Percentiles rank a stretch among this genome's conserved stretches.
Evolutionary conservation across 2,797 vertebrate genomes (phyloP).

Genomic region (Hippocampus kuda): DNA sequence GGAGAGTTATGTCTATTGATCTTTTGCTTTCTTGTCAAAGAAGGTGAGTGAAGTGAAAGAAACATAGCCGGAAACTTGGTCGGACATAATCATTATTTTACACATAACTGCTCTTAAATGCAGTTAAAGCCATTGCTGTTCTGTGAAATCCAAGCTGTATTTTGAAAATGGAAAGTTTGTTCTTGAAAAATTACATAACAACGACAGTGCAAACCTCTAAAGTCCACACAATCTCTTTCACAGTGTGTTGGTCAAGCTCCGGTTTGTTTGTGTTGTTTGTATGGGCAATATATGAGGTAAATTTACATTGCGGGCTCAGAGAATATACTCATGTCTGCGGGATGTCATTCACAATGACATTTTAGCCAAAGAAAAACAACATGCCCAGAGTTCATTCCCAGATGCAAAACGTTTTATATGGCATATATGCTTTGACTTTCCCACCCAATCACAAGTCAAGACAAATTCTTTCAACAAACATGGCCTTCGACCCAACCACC

Average conservation of each 20-base stretch:
- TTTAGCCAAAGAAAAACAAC: not conserved
- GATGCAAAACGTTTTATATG: too few relatives aligned
- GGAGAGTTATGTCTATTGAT: constrained; percentile 17
- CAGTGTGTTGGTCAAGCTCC: not conserved
- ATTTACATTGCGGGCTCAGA: too few relatives aligned
- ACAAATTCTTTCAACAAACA: too few relatives aligned
- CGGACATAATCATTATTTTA: not conserved
- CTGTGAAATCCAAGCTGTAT: not conserved
- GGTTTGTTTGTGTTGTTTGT: too few relatives aligned
- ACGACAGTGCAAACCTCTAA: too few relatives aligned
- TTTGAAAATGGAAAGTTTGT: not conserved
- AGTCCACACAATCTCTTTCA: not conserved
- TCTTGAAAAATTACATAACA: too few relatives aligned
- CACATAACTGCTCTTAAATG: not conserved
- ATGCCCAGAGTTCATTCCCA: too few relatives aligned
- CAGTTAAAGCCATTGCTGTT: not conserved
- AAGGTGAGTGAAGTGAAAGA: constrained; percentile 13
- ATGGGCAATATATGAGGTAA: too few relatives aligned
- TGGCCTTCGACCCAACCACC: too few relatives aligned
- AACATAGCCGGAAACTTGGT: not conserved
- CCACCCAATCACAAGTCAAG: too few relatives aligned
- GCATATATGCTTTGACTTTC: too few relatives aligned
- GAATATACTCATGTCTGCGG: too few relatives aligned
- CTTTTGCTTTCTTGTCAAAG: constrained; percentile 30
- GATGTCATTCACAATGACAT: not conserved